phyloP scores from a whole-genome alignment of 2,797 vertebrate genomes.

The Dallia pectoralis region DNA sequence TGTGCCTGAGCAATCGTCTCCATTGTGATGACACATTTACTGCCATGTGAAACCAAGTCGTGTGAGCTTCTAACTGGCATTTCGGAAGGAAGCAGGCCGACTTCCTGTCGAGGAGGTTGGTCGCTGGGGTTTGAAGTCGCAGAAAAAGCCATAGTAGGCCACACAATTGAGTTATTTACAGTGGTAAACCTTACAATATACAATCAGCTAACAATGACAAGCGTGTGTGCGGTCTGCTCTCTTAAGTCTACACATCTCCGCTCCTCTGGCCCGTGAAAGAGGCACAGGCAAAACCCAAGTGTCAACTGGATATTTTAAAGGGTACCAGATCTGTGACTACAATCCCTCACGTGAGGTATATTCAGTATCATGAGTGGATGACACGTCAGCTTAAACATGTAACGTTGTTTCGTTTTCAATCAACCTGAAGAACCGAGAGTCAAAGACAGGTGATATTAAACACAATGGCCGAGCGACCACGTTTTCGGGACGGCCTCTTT shows the following conservation, averaged over 20 bases:
- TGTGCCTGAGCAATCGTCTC: slow-evolving; percentile 43
- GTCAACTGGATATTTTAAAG: background rate
- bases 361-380: background rate
- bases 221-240: background rate
- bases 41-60: slow-evolving; percentile 49
- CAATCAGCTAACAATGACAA: background rate
- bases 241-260: background rate
- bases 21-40: slow-evolving; percentile 59
- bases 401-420: background rate
- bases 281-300: background rate
- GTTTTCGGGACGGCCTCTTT: background rate
- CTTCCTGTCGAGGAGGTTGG: slow-evolving; percentile 43
- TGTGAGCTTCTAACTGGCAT: slow-evolving; percentile 49
- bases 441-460: background rate
- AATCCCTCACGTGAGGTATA: background rate
- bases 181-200: background rate
- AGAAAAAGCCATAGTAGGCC: background rate
- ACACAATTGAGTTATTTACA: background rate
- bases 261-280: background rate
- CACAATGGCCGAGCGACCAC: background rate
- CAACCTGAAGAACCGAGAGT: background rate
- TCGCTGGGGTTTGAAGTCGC: background rate
- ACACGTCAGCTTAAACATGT: background rate
- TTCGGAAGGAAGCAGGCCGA: slow-evolving; percentile 38
- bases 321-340: background rate